A percentile compares a stretch with the other conserved stretches of the same genome.
phyloP scores from a whole-genome alignment of 2,888 invertebrate species.

The Thecocarcelia acutangulata region DNA sequence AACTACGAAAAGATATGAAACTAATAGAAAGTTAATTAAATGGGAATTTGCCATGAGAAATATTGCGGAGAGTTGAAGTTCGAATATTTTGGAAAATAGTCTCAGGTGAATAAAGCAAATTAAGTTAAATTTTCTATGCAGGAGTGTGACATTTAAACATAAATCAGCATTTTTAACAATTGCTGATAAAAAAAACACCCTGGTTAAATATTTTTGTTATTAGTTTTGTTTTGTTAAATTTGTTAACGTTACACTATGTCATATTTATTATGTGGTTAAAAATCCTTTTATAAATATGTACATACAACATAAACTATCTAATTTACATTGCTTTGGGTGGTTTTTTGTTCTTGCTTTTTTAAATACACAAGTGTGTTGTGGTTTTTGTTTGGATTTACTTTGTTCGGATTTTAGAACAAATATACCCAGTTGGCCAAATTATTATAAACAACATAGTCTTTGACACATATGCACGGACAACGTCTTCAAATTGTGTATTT shows the following conservation, averaged over 20 bases:
- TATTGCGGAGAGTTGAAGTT: too few species aligned
- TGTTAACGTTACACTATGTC: constrained; percentile 30
- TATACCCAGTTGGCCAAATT: background rate
- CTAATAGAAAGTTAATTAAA: too few species aligned
- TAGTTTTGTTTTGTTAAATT: background rate
- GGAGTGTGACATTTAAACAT: too few species aligned
- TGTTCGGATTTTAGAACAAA: constrained; percentile 28
- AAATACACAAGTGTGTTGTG: constrained; percentile 53
- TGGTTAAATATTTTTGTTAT: too few species aligned
- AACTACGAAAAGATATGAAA: too few species aligned
- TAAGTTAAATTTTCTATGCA: too few species aligned
- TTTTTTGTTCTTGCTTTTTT: constrained; percentile 17
- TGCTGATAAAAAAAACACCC: too few species aligned
- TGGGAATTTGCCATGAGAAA: too few species aligned
- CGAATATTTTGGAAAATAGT: too few species aligned
- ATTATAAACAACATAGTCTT: background rate
- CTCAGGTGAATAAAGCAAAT: too few species aligned
- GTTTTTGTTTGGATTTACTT: constrained; percentile 51
- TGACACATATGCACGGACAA: constrained; percentile 2
- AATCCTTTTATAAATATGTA: constrained; percentile 16
- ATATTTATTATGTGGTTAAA: constrained; percentile 58
- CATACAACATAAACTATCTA: constrained; percentile 15
- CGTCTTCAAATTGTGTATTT: too few species aligned
- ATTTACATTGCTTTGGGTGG: background rate
- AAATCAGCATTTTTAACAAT: too few species aligned